phyloP scores from a whole-genome alignment of 2,113 vertebrate species.

The Promerops cafer region DNA sequence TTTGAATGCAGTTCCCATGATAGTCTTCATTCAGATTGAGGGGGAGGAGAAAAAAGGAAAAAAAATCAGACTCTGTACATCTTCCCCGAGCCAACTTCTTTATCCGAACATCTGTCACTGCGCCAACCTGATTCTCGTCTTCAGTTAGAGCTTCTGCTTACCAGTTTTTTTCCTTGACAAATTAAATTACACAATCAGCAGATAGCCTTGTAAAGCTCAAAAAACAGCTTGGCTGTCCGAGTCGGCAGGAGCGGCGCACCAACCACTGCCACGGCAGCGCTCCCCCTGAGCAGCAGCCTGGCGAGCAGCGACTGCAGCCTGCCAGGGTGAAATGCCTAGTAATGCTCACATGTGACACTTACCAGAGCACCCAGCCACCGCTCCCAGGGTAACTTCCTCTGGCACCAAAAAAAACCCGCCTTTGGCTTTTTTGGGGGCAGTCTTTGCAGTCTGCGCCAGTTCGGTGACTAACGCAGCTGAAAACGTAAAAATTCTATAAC shows the following conservation, averaged over 20 bases:
- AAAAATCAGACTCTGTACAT: conserved; percentile 53
- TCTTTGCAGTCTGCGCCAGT: conserved; percentile 63
- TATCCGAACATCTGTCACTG: conserved; percentile 62
- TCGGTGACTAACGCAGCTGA: conserved; percentile 74
- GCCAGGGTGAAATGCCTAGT: conserved; percentile 69
- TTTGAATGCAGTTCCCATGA: conserved; percentile 67
- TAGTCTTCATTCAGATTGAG: conserved; percentile 66
- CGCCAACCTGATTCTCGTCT: conserved; percentile 67
- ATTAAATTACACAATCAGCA: conserved; percentile 13
- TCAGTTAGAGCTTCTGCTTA: conserved; percentile 42
- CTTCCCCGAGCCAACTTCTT: conserved; percentile 74
- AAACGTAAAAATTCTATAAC: conserved; percentile 67
- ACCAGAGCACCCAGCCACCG: conserved; percentile 64
- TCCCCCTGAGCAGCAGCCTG: conserved; percentile 56
- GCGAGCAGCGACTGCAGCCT: conserved; percentile 69
- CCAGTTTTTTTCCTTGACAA: background rate
- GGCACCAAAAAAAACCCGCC: background rate
- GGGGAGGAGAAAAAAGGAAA: background rate
- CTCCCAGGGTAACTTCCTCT: conserved; percentile 74
- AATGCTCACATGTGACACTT: conserved; percentile 79
- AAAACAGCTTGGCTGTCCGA: background rate
- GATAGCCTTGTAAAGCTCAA: background rate
- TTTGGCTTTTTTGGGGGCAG: conserved; percentile 34
- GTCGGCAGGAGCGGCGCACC: background rate
- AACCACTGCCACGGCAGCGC: background rate